Conservation (phyloP, 2,113 vertebrate species). For the Aix galericulata region DNA sequence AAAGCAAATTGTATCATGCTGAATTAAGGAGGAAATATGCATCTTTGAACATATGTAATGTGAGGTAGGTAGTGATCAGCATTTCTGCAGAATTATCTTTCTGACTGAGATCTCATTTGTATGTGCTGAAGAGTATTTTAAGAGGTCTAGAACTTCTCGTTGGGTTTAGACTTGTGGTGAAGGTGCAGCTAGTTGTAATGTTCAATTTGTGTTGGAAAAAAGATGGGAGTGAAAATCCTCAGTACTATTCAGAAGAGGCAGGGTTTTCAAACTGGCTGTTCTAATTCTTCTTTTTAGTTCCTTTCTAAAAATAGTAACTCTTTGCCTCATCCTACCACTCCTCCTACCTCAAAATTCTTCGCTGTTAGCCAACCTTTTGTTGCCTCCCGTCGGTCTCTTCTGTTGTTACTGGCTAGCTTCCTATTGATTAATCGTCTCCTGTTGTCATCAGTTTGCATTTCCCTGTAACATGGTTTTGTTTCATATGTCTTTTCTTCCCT, state of each 20-base stretch:
- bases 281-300: not conserved
- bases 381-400: not conserved
- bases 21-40: not conserved
- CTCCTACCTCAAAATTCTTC: not conserved
- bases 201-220: not conserved
- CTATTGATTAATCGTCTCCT: not conserved
- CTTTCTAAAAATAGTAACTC: not conserved
- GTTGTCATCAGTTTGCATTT: not conserved
- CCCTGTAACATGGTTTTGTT: not conserved
- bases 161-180: not conserved
- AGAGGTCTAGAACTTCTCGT: accelerated
- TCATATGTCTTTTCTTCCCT: not conserved
- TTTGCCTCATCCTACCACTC: not conserved
- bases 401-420: not conserved
- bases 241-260: not conserved
- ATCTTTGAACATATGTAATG: not conserved
- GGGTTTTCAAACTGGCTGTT: not conserved
- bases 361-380: not conserved
- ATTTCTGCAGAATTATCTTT: not conserved
- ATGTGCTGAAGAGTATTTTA: not conserved
- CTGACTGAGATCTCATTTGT: not conserved
- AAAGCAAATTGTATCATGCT: not conserved
- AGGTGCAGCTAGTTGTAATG: not conserved
- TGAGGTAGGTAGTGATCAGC: not conserved
- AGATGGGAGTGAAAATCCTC: not conserved